Evolutionary conservation across 2,888 invertebrate species (phyloP), one percentile per base, ranked within the genome.

Genomic region (Phengaris alcon): DNA sequence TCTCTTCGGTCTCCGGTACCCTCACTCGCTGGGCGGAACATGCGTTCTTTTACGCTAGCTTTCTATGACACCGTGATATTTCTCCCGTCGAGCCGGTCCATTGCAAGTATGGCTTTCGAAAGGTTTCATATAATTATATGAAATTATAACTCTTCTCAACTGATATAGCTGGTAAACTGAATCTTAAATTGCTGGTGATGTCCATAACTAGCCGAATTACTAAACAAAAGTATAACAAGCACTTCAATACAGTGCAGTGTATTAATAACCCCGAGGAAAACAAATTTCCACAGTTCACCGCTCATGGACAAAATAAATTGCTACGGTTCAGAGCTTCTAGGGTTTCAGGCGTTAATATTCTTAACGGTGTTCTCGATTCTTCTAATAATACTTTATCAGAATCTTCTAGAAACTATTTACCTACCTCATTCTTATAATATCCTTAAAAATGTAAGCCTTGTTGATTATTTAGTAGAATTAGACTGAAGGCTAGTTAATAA

Each of bases 251-350:
- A 9, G 54, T 15, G 72, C 35, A 9, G 54, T 15, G 72, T 72
- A 72, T 54, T 54, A 52, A 54, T 72, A 54, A 44, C 54, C 54
- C 52, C 35, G 35, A 15, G 54, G 51, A 52, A 72, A 72, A 54
- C 72, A 70, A 70, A 51, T 70, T 70, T 70, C 70, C 70, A 54
- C 72, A 72, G 72, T 72, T 72, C 72, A 72, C 22, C 54, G 72
- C 72, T 72, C 72, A 72, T 54, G 35, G 72, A 72, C 72, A 22
- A 54, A 72, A 72, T 54, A 52, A 72, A 72, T 52, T 52, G 72
- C 72, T 35, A 54, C 72, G 72, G 52, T 35, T 54, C 35, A 72
- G 12, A 13, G 72, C 54, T 72, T 72, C 52, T 72, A 52, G 35
- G 72, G 72, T 54, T 72, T 72, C 72, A 72, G 52, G 52, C 54